Evolutionary conservation across 2,113 vertebrate species (phyloP), one percentile per base, ranked within the genome.

Genomic region (Perca flavescens): DNA sequence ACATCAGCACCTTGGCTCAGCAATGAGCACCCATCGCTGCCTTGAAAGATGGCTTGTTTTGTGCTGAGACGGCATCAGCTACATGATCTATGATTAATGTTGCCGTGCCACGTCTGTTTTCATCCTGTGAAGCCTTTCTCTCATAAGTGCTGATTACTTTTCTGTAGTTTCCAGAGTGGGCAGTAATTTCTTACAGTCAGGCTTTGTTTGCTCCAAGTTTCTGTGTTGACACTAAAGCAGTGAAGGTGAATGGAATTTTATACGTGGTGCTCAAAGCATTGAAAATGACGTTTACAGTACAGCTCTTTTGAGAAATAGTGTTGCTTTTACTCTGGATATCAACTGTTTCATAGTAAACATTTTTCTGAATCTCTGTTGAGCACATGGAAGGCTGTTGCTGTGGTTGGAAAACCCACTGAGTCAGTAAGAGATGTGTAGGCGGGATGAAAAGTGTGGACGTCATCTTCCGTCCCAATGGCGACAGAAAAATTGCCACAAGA

Each of bases 1-100:
- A 85, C 77, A 83, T 79, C 60, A 77, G 82, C 87, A 81, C 82
- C 65, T 82, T 21, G 53, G 85, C 34, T 36, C 78, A 87, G 78
- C 57, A 85, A 86, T 54, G 69, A 86, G 56, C 49, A 3, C 50
- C 60, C 34, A 73, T 74, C 64, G n/a, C 49, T 71, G 76, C 58
- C 31, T 62, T 69, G 63, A 79, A 90, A 79, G 73, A 80, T 62
- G 75, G 70, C 76, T 74, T 56, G 64, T 78, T 82, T 80, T 78
- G 36, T 57, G 79, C 87, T 80, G 83, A 83, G 79, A 46, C 28
- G 40, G 78, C 74, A 80, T 73, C 56, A 56, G 65, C 57, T 69
- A 34, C 28, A 28, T 74, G 67, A 85, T 78, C 66, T 56, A 2
- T 77, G 83, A 89, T 76, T 82, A 71, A 78, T 85, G 70, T 28